These are phyloP conservation scores for Drosophila sp. DNA, from an alignment of 1,140 invertebrate species.

Conservation along the genomic window DNA sequence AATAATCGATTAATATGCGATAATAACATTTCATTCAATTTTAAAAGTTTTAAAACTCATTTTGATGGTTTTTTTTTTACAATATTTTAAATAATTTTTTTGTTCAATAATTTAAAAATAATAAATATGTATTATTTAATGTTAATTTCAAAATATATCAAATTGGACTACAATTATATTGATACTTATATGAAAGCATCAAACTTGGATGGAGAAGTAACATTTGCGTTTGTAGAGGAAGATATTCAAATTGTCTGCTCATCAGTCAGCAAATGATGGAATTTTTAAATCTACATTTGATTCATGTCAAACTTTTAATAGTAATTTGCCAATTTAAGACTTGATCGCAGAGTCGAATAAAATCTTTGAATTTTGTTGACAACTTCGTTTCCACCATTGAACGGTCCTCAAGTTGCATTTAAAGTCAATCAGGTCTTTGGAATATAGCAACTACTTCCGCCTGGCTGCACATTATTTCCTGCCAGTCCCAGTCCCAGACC, in stretches of 20 bases:
- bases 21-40: too few species aligned
- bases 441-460: conserved; percentile 73
- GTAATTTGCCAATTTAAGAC: conserved; percentile 30
- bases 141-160: too few species aligned
- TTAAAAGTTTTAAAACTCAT: too few species aligned
- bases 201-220: too few species aligned
- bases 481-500: conserved; percentile 9
- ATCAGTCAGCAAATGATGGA: conserved; percentile 1
- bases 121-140: too few species aligned
- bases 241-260: neutral
- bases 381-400: conserved; percentile 49
- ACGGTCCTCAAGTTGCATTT: conserved; percentile 47
- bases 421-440: conserved; percentile 71
- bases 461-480: conserved; percentile 71
- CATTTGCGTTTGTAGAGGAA: too few species aligned
- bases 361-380: conserved; percentile 35
- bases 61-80: too few species aligned
- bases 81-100: too few species aligned
- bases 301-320: conserved; percentile 29
- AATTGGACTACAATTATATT: too few species aligned
- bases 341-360: conserved; percentile 21
- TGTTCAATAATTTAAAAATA: too few species aligned
- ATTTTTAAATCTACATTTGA: conserved; percentile 23
- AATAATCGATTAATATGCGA: too few species aligned
- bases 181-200: too few species aligned